A percentile compares a stretch with the other conserved stretches of the same genome.
Evolutionary conservation across 92 coral and sea anemone genomes (phyloP).

Genomic region (Phenganax marumi): DNA sequence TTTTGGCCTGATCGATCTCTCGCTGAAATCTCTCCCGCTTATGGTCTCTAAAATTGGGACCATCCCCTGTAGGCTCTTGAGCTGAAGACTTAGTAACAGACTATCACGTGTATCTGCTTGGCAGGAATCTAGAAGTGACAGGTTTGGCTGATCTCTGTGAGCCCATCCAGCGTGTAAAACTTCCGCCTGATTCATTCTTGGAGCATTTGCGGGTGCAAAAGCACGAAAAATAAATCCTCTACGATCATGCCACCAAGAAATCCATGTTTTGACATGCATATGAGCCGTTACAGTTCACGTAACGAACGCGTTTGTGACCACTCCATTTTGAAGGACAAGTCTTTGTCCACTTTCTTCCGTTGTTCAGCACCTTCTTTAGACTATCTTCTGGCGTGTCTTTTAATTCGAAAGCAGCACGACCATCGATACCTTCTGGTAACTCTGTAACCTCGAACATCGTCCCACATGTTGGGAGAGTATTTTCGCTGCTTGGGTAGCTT

Average conservation of each 20-base stretch:
- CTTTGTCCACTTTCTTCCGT: constrained; percentile 1
- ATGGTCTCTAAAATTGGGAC: constrained; percentile 49
- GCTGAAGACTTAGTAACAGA: constrained; percentile 49
- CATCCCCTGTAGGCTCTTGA: constrained; percentile 51
- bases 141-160: constrained; percentile 55
- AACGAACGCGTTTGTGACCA: constrained; percentile 22
- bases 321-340: constrained; percentile 24
- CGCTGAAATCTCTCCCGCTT: background rate
- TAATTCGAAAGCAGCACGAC: constrained; percentile 25
- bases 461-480: background rate
- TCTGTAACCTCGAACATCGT: background rate
- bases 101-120: constrained; percentile 58
- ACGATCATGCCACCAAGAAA: constrained; percentile 63
- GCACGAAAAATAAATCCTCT: constrained; percentile 64
- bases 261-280: constrained; percentile 37
- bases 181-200: constrained; percentile 62
- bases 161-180: constrained; percentile 67
- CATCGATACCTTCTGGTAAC: constrained; percentile 49
- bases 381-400: background rate
- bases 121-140: constrained; percentile 59
- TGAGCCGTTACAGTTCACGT: constrained; percentile 26
- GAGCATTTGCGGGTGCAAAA: constrained; percentile 49
- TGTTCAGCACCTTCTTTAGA: background rate
- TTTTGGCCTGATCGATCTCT: too few relatives aligned
- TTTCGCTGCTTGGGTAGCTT: background rate